Percentiles rank a stretch among this genome's conserved stretches.
These are phyloP conservation scores for Globicephala melas DNA, from an alignment of 2,113 vertebrate genomes.

Conservation along the genomic window DNA sequence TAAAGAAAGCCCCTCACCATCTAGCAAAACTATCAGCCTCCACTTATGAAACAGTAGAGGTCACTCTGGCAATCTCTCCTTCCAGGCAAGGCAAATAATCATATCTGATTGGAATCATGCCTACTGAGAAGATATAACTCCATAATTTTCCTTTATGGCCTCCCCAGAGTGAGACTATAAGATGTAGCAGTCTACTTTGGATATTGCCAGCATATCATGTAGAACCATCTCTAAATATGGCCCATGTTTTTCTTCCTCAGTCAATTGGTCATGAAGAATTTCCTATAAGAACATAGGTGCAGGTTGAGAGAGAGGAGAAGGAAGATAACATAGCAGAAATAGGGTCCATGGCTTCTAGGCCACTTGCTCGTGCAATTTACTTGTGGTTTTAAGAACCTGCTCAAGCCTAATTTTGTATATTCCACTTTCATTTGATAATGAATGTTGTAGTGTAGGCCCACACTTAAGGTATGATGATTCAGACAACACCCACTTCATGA, in stretches of 20 bases:
- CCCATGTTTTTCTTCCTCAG: not conserved
- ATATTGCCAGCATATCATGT: not conserved
- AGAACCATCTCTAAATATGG: not conserved
- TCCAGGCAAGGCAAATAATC: not conserved
- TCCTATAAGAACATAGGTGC: not conserved
- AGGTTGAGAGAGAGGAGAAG: not conserved
- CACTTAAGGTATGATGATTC: not conserved
- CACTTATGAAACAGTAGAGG: not conserved
- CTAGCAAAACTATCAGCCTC: not conserved
- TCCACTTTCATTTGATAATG: not conserved
- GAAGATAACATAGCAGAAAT: not conserved
- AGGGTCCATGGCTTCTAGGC: not conserved
- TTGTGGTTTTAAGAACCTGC: not conserved
- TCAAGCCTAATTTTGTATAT: not conserved
- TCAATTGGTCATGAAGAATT: not conserved
- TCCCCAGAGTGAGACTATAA: not conserved
- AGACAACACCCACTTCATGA: not conserved
- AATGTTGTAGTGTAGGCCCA: not conserved
- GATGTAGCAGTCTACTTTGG: not conserved
- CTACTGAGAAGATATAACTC: not conserved
- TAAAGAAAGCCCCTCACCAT: not conserved
- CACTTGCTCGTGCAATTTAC: not conserved
- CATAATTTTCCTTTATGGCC: not conserved
- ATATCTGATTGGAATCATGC: not conserved
- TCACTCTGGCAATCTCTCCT: not conserved